phyloP scores from a whole-genome alignment of 2,113 vertebrate genomes.

The Bagarius yarrelli region DNA sequence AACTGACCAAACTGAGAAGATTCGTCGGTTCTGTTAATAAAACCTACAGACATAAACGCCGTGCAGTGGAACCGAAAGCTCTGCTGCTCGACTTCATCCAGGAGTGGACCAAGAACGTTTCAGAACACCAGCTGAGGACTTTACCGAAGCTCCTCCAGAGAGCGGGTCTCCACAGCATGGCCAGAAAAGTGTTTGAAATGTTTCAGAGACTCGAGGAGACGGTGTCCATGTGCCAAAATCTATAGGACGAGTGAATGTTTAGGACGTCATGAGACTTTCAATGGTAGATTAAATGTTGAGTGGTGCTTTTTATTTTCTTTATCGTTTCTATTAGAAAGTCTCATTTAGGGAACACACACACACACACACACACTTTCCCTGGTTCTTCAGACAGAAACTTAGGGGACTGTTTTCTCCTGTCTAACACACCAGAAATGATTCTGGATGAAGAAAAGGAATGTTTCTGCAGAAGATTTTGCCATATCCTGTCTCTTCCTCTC shows the following conservation, averaged over 20 bases:
- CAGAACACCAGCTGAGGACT: constrained; percentile 26
- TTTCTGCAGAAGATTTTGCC: background rate
- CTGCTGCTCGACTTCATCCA: constrained; percentile 38
- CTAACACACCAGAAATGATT: background rate
- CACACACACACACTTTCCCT: background rate
- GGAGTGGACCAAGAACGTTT: constrained; percentile 47
- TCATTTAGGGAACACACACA: background rate
- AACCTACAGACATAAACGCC: background rate
- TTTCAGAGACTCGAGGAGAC: constrained; percentile 46
- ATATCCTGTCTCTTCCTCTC: background rate
- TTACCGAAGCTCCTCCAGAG: constrained; percentile 47
- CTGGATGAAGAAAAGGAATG: background rate
- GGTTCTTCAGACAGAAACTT: background rate
- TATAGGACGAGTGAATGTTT: background rate
- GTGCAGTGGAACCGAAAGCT: accelerated
- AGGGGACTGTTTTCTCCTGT: background rate
- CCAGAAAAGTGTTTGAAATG: constrained; percentile 42
- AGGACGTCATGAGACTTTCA: no score
- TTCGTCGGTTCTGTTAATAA: constrained; percentile 44
- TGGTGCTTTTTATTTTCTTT: background rate
- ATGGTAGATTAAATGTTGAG: no score
- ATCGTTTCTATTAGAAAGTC: background rate
- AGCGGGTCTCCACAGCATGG: constrained; percentile 6
- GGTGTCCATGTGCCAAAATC: background rate
- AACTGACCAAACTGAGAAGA: constrained; percentile 44